Conservation (phyloP, 2,797 vertebrate genomes). For the Acomys russatus region DNA sequence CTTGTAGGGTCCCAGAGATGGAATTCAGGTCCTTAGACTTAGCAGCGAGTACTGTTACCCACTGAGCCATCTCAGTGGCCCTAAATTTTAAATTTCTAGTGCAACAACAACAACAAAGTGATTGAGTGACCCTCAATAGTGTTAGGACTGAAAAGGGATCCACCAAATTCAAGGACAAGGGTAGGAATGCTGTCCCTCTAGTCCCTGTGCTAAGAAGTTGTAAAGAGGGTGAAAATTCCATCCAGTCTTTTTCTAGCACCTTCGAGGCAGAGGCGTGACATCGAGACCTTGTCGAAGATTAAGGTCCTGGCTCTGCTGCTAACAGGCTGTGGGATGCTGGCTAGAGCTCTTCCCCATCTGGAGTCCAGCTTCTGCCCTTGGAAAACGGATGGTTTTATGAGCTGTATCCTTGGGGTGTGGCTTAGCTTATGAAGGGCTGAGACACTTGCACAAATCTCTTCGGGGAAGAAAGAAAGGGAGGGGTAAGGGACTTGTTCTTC, state of each 20-base stretch:
- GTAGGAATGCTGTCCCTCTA: neutral
- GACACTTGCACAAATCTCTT: neutral
- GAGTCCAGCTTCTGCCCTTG: neutral
- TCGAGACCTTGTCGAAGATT: neutral
- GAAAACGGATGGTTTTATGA: conserved; percentile 7
- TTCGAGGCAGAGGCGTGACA: neutral
- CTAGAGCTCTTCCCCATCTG: neutral
- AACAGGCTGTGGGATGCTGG: neutral
- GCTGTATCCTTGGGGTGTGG: neutral
- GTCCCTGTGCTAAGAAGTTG: neutral
- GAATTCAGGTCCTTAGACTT: neutral
- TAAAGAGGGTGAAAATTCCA: conserved; percentile 12
- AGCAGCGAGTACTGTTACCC: neutral
- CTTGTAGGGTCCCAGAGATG: neutral
- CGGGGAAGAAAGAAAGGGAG: neutral
- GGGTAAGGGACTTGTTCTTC: neutral
- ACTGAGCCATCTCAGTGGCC: neutral
- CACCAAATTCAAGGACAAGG: neutral
- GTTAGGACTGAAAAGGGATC: neutral
- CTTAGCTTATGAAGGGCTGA: neutral
- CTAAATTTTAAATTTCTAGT: conserved; percentile 36
- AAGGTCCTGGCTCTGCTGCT: neutral
- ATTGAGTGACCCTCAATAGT: neutral
- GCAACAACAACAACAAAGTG: neutral
- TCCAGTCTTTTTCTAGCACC: neutral